Evolutionary conservation across 1,140 invertebrate species (phyloP).

Genomic region (Dolichoris vasculosae): DNA sequence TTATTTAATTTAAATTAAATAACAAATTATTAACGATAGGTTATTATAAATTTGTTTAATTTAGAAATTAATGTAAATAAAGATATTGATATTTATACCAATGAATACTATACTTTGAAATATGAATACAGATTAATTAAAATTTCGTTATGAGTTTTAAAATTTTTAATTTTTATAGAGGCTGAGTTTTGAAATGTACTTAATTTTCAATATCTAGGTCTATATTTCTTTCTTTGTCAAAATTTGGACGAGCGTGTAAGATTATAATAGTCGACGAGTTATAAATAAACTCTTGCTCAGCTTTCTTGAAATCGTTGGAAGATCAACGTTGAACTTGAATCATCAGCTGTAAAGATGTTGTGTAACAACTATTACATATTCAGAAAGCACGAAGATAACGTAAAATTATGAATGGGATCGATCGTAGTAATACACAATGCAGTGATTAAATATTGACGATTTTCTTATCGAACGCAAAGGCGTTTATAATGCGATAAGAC

Average conservation of each 20-base stretch:
- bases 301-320: conserved; percentile 21
- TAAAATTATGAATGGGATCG: conserved; percentile 31
- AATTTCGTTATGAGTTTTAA: too few species aligned
- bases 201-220: too few species aligned
- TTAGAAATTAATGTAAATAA: too few species aligned
- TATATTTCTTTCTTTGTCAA: neutral
- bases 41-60: too few species aligned
- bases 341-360: conserved; percentile 9
- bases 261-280: neutral
- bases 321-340: conserved; percentile 29
- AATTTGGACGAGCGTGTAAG: neutral
- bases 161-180: neutral
- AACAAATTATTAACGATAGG: too few species aligned
- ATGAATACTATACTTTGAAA: neutral
- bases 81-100: too few species aligned
- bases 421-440: neutral
- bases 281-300: neutral
- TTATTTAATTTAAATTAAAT: too few species aligned
- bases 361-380: neutral
- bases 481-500: conserved; percentile 12
- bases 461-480: conserved; percentile 25
- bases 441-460: neutral
- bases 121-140: neutral
- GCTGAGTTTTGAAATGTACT: neutral
- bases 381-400: conserved; percentile 3